A percentile compares a stretch with the other conserved stretches of the same genome.
Conservation (phyloP, 1,140 invertebrate genomes). For the Bombus fervidus region DNA sequence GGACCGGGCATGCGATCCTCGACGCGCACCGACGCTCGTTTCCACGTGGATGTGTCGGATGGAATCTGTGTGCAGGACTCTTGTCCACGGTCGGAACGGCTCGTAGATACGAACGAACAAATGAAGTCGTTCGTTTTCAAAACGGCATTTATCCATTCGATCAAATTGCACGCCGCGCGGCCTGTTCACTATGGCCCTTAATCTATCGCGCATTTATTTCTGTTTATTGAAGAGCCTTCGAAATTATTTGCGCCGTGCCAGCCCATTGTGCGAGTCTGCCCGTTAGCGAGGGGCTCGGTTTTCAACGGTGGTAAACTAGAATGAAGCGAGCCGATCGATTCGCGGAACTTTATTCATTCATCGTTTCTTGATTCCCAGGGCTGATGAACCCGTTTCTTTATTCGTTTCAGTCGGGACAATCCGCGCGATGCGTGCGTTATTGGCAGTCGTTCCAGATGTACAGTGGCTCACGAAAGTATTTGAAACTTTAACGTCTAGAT, state of each 20-base stretch:
- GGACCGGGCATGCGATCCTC: constrained; percentile 26
- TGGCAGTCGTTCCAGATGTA: background rate
- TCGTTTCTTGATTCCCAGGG: background rate
- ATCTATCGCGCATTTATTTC: constrained; percentile 50
- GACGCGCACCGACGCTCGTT: background rate
- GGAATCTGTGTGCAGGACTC: background rate
- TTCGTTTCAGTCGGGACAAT: background rate
- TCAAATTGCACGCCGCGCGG: constrained; percentile 48
- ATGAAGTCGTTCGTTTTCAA: constrained; percentile 53
- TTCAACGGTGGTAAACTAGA: background rate
- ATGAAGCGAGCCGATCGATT: constrained; percentile 4
- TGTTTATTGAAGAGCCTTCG: constrained; percentile 46
- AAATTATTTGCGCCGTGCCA: constrained; percentile 41
- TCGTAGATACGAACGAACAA: constrained; percentile 42
- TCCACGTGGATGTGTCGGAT: background rate
- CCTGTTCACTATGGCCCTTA: constrained; percentile 37
- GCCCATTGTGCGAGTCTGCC: constrained; percentile 24
- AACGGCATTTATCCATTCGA: constrained; percentile 55
- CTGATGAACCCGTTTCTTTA: constrained; percentile 7
- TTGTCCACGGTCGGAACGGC: background rate
- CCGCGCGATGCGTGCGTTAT: background rate
- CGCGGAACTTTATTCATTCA: constrained; percentile 9
- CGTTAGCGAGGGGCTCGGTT: constrained; percentile 8
- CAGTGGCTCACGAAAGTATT: background rate
- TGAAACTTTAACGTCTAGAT: background rate